Base-by-base conservation (phyloP, 2,797 vertebrate genomes). In the Lutjanus campechanus region DNA sequence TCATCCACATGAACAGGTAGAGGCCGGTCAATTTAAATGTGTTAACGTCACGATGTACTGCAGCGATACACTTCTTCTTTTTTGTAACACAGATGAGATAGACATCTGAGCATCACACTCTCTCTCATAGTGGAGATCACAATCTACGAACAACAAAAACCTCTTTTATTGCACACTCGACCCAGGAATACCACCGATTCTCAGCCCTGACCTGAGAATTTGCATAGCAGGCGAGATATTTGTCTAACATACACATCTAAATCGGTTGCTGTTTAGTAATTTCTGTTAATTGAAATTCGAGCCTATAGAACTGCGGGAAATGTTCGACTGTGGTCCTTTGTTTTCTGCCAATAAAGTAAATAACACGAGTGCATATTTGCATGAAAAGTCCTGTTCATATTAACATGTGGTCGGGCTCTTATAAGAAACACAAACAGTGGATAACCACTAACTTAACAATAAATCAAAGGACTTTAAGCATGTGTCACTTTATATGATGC, bases 1-100 rank as follows among this genome's bases (percentile, higher is more conserved):
- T 84, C 64, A 55, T 49, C 72, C 80, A 74, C 84, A 77, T 83
- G 40, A 90, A 85, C 44, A 71, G 64, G 71, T 75, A 68, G 86
- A 83, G 90, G 81, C 82, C 0, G 71, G 87, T 77, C 80, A 59
- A 94, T 96, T 95, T 94, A 95, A 95, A 95, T 93, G 87, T 77
- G 80, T 78, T 85, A 85, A 92, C 90, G 84, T 94, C 93, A 93
- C 73, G 20, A 69, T 76, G 46, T 22, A 29, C 59, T 74, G 63
- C 63, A 51, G 69, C 49, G 2, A 9, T 8, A 84, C 84, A 95
- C 95, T 96, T 96, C 95, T 91, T 96, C 94, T 95, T 96, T 96
- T 92, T 88, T 92, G 86, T 88, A 94, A 91, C 83, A 29, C 73
- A 74, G 77, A 90, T 90, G 86, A 89, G 90, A 85, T 87, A 92